Base-by-base conservation (phyloP, 1,140 invertebrate species). In the Thaumetopoea pityocampa region DNA sequence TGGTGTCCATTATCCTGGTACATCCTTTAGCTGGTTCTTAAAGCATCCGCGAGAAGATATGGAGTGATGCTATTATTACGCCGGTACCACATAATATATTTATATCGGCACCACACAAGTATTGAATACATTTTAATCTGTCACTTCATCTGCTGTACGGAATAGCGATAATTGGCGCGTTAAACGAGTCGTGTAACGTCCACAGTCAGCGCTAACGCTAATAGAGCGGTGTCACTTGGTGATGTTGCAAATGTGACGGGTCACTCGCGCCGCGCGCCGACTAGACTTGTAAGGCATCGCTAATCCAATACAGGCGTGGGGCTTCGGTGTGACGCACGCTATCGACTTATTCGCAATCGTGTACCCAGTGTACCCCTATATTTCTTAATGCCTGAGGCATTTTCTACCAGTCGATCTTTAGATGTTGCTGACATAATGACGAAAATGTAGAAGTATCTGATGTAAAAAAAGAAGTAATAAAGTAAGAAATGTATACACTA, bases 301-400 rank as follows among this genome's bases (percentile, higher is more conserved):
- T 36, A 36, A 36, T 36, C 33, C 22, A 36, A 36, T 36, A 36
- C 11, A 23, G n/a, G n/a, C 4, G 14, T 24, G 17, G 0, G 33
- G 33, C 33, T 36, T 36, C 33, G 7, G 8, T n/a, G 18, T 36
- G 33, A 36, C 33, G 33, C n/a, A n/a, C n/a, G 4, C 1, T 9
- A 12, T 23, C 22, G 20, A 26, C 16, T 16, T 26, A 9, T 2
- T 35, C 11, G 4, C 19, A n/a, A 17, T 28, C 3, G 10, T 17
- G 7, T 35, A 23, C 26, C 26, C 33, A 22, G 20, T 12, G 19
- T 32, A 32, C 10, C 9, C 14, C 3, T 12, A 10, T 20, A 15
- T 12, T 14, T 15, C 3, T 27, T 2, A 3, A n/a, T 1, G 5
- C 14, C 27, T 16, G 14, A 8, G 4, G n/a, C n/a, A 8, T 29